Percentiles rank a stretch among this genome's conserved stretches.
Evolutionary conservation across 2,797 vertebrate species (phyloP).

Genomic region (Anabacerthia variegaticeps): DNA sequence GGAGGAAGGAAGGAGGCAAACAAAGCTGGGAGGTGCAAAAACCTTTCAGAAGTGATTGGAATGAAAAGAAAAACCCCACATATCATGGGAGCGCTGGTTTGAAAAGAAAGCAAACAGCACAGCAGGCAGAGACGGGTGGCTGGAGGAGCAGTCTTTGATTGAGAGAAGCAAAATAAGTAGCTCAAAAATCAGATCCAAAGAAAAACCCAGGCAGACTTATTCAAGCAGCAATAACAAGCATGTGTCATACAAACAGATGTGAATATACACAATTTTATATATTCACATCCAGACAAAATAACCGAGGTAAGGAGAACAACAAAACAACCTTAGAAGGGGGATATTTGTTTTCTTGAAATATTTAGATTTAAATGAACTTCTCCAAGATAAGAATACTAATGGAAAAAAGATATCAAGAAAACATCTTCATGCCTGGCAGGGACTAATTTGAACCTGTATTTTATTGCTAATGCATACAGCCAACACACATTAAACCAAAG

Average conservation of each 20-base stretch:
- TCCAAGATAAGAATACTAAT: neutral
- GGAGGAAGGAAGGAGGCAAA: slow-evolving; percentile 38
- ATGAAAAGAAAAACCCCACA: neutral
- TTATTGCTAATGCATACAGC: neutral
- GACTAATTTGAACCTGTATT: neutral
- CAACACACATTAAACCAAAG: neutral
- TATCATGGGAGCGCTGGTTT: slow-evolving; percentile 27
- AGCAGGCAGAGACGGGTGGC: slow-evolving; percentile 55
- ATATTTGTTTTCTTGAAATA: slow-evolving; percentile 9
- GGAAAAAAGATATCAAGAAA: neutral
- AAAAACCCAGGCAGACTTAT: neutral
- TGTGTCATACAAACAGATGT: slow-evolving; percentile 48
- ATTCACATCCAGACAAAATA: slow-evolving; percentile 36
- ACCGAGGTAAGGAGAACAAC: neutral
- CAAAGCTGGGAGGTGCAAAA: slow-evolving; percentile 27
- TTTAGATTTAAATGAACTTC: neutral
- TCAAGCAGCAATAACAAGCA: slow-evolving; percentile 50
- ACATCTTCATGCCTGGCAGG: slow-evolving; percentile 34
- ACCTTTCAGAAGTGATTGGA: slow-evolving; percentile 19
- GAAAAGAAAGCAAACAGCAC: slow-evolving; percentile 45
- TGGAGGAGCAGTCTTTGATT: slow-evolving; percentile 35
- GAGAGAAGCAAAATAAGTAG: slow-evolving; percentile 34
- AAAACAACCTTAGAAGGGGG: neutral
- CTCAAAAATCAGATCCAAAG: slow-evolving; percentile 25
- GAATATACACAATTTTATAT: slow-evolving; percentile 15